Evolutionary conservation across 2,888 invertebrate species (phyloP), one percentile per base, ranked within the genome.

Genomic region (Ligdia adustata): DNA sequence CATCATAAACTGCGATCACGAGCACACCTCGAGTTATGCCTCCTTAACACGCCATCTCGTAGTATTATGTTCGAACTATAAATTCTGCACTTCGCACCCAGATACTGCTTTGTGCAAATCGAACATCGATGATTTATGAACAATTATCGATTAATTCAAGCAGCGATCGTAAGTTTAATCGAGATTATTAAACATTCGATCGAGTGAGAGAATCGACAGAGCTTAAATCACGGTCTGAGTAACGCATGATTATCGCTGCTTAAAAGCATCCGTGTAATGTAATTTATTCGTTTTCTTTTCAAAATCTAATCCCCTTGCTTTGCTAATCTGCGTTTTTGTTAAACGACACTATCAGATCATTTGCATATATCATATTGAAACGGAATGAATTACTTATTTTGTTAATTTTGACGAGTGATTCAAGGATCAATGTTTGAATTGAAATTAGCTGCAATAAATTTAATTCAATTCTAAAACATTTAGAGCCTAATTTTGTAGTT

Each of bases 111-210:
- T 85, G 86, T 82, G 83, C 83, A 78, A 84, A 83, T 85, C 83
- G 88, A 84, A 87, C 87, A 87, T 75, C 79, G 82, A 86, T 90
- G 90, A 90, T 89, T 89, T 90, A 90, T 88, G 79, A 80, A 85
- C 89, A 88, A 89, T 90, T 90, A 90, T 82, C 90, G 90, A 89
- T 90, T 89, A 90, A 90, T 90, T 88, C 90, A 90, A 89, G 89
- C 89, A 87, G 89, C 88, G 79, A 68, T 82, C 83, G 86, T 87
- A 86, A 85, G 76, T 89, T 86, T 83, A 81, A 82, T 80, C 82
- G 79, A 77, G 75, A 83, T 85, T 86, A 85, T 81, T 82, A 79
- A 85, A 72, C 76, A 75, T 68, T 64, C 63, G 69, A 66, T 69
- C 72, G 69, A 75, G 71, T 76, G 76, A 64, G 67, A 58, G 67